Evolutionary conservation across 2,113 vertebrate species (phyloP), one percentile per base, ranked within the genome.

Genomic region (Prietella phreatophila): DNA sequence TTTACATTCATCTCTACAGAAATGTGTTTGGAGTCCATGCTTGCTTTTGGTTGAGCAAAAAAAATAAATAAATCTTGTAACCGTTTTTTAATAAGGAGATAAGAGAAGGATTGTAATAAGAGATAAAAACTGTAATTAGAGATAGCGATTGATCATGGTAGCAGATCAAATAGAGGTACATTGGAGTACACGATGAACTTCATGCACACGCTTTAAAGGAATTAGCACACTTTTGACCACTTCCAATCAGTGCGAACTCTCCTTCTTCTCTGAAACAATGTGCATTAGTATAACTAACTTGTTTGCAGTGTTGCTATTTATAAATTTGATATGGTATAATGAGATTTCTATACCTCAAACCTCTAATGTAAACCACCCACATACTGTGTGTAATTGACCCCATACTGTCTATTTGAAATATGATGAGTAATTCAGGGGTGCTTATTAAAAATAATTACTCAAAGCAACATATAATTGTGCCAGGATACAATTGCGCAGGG

Each of bases 71-170:
- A 27, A 69, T n/a, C 63, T 33, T 71, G 67, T 36, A 73, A 42
- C 71, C 13, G 20, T 27, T 53, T n/a, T n/a, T 78, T 78, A 78
- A 53, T 78, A 53, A 50, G 4, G 27, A 55, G 76, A 80, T 55
- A 80, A 33, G 47, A 53, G 76, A 79, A 80, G 50, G 76, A 80
- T 55, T 80, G 27, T 30, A 80, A 56, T 30, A 30, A 55, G 76
- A 80, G 76, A 80, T 80, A 80, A 80, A 53, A 80, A 30, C 8
- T 80, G 50, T 33, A 80, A 80, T 80, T 55, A 80, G n/a, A 80
- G 76, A 80, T 55, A 80, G 76, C 2, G 50, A 55, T 55, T 55
- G 76, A 55, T 80, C 55, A 50, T 20, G n/a, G 27, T 30, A 33
- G 50, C 76, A 80, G 76, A 50, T 10, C 76, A 56, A 80, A 30